phyloP scores from a whole-genome alignment of 2,888 invertebrate genomes.

The Hypena proboscidalis region DNA sequence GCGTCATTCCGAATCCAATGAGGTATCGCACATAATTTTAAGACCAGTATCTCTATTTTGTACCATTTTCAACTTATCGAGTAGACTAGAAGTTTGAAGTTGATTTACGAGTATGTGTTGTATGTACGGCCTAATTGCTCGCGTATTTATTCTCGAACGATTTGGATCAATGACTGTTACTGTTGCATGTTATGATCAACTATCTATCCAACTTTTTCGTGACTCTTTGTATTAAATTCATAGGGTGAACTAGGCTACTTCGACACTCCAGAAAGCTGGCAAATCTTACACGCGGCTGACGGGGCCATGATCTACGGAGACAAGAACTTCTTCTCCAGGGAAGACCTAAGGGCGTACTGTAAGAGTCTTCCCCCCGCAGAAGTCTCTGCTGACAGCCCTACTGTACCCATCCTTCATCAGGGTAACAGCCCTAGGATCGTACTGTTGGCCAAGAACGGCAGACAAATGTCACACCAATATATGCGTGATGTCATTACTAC shows the following conservation, averaged over 20 bases:
- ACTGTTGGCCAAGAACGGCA: slow-evolving; percentile 55
- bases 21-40: too few species aligned
- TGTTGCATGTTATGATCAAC: too few species aligned
- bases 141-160: too few species aligned
- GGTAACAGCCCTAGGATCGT: slow-evolving; percentile 50
- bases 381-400: slow-evolving; percentile 25
- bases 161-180: too few species aligned
- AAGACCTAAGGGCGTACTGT: slow-evolving; percentile 53
- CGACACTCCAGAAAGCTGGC: slow-evolving; percentile 65
- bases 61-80: too few species aligned
- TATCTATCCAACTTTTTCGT: too few species aligned
- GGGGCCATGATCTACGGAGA: slow-evolving; percentile 60
- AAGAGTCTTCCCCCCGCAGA: slow-evolving; percentile 45
- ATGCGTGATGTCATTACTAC: slow-evolving; percentile 53
- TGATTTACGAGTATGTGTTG: too few species aligned
- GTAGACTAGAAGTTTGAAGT: too few species aligned
- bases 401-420: slow-evolving; percentile 50
- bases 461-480: slow-evolving; percentile 65
- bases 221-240: too few species aligned
- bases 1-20: too few species aligned
- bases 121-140: too few species aligned
- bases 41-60: too few species aligned
- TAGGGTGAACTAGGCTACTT: slow-evolving; percentile 81
- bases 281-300: slow-evolving; percentile 41
- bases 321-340: slow-evolving; percentile 58